phyloP scores from a whole-genome alignment of 2,113 vertebrate genomes.

The Corynorhinus townsendii region DNA sequence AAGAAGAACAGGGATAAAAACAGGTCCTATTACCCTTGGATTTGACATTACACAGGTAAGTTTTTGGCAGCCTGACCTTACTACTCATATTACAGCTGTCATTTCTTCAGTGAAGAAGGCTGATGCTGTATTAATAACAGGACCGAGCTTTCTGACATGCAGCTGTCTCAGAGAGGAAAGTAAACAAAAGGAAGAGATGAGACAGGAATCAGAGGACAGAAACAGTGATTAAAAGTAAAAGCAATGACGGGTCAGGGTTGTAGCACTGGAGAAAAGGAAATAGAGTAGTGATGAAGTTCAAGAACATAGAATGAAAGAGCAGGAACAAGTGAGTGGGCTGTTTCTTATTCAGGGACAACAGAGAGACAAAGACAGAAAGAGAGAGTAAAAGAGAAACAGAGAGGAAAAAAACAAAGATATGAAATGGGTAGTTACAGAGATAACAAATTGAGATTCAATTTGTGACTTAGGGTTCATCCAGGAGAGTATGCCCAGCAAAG shows the following conservation, averaged over 20 bases:
- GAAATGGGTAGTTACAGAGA: background rate
- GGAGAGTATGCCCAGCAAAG: background rate
- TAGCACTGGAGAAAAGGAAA: background rate
- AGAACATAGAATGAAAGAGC: background rate
- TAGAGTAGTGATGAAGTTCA: background rate
- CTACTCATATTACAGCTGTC: background rate
- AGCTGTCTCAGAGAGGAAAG: background rate
- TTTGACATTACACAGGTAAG: background rate
- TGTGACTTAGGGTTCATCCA: background rate
- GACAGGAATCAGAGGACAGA: background rate
- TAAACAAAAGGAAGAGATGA: background rate
- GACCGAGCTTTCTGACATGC: accelerated
- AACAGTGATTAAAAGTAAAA: background rate
- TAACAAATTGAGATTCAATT: background rate
- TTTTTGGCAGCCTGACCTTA: background rate
- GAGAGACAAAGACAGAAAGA: background rate
- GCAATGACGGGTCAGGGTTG: accelerated
- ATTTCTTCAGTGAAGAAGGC: background rate
- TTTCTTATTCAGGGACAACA: background rate
- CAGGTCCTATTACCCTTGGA: background rate
- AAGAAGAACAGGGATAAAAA: background rate
- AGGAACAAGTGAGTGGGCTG: background rate
- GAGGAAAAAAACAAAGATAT: background rate
- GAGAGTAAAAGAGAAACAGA: background rate
- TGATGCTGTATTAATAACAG: background rate